Conservation (phyloP, 2,797 vertebrate genomes). For the Acipenser transmontanus region DNA sequence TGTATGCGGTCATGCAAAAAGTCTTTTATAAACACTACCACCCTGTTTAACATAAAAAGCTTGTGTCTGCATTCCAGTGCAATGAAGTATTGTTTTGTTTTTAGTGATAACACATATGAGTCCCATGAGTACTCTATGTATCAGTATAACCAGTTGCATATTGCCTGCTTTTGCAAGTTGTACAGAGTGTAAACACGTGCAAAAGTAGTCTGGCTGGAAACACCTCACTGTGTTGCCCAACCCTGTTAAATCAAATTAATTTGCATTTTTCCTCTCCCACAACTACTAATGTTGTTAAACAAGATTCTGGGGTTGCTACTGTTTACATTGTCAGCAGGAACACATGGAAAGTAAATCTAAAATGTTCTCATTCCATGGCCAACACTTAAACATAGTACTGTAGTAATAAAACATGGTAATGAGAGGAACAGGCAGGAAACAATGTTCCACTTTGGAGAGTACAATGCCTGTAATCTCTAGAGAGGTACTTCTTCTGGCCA, state of each 20-base stretch:
- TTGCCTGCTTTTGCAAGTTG: not conserved
- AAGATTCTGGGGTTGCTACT: not conserved
- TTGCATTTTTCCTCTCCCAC: not conserved
- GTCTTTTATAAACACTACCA: not conserved
- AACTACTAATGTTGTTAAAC: not conserved
- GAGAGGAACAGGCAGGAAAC: no score
- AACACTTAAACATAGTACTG: not conserved
- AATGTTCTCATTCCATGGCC: not conserved
- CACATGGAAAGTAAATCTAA: not conserved
- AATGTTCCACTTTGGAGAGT: no score
- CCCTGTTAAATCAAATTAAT: not conserved
- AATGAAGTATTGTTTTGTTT: not conserved
- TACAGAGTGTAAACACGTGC: not conserved
- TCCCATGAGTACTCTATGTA: not conserved
- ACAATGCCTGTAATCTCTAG: no score
- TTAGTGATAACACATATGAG: not conserved
- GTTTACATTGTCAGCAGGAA: not conserved
- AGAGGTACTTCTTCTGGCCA: no score
- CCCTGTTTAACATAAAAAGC: not conserved
- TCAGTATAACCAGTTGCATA: not conserved
- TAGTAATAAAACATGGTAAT: not conserved
- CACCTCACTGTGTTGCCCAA: not conserved
- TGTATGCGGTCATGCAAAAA: not conserved
- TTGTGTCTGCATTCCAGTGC: not conserved
- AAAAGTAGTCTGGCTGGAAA: not conserved